Percentiles rank a stretch among this genome's conserved stretches.
These are phyloP conservation scores for Leucophenga maculata DNA, from an alignment of 2,888 invertebrate species.

Conservation along the genomic window DNA sequence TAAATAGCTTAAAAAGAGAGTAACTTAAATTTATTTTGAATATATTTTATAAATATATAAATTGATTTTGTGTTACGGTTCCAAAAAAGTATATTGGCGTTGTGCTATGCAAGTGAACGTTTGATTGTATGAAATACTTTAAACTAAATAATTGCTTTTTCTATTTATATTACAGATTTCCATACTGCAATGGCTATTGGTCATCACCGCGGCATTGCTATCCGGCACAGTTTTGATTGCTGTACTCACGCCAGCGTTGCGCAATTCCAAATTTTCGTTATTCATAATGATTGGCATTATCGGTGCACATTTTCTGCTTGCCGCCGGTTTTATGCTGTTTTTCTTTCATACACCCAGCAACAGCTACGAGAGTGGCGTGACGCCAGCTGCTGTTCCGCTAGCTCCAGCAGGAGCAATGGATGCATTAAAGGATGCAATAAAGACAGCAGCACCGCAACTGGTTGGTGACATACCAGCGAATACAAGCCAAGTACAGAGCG, in stretches of 20 bases:
- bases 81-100: too few relatives aligned
- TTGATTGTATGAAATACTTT: background rate
- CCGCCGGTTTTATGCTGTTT: conserved; percentile 88
- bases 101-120: too few relatives aligned
- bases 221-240: conserved; percentile 90
- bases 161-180: conserved; percentile 69
- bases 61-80: too few relatives aligned
- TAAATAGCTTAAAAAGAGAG: too few relatives aligned
- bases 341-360: conserved; percentile 80
- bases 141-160: background rate
- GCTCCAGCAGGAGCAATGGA: background rate
- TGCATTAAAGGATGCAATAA: conserved; percentile 15
- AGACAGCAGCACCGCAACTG: conserved; percentile 20
- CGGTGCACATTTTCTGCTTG: conserved; percentile 85
- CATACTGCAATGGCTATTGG: conserved; percentile 91
- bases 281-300: conserved; percentile 79
- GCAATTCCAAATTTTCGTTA: conserved; percentile 78
- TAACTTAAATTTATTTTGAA: too few relatives aligned
- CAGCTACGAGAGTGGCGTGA: conserved; percentile 31
- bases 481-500: too few relatives aligned
- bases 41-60: too few relatives aligned
- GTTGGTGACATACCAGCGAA: too few relatives aligned
- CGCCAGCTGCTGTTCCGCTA: conserved; percentile 23
- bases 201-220: conserved; percentile 84
- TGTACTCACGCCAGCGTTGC: conserved; percentile 84